phyloP scores from a whole-genome alignment of 2,888 invertebrate genomes.

The Coelinius sp. region DNA sequence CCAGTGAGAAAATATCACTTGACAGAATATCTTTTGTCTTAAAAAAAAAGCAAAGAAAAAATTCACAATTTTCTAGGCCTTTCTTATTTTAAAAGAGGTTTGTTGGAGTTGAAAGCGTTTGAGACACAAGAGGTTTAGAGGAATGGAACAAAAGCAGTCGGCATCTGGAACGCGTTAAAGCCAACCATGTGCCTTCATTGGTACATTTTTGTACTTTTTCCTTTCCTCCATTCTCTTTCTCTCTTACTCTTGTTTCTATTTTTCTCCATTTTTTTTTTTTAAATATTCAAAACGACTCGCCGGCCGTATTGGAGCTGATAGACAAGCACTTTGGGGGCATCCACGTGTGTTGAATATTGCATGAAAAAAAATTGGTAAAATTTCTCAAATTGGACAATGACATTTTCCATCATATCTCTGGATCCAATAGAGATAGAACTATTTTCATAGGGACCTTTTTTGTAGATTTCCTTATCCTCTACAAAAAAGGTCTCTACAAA shows the following conservation, averaged over 20 bases:
- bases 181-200: constrained; percentile 28
- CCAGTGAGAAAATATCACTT: neutral
- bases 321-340: constrained; percentile 9
- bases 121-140: constrained; percentile 12
- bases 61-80: neutral
- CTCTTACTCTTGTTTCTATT: constrained; percentile 28
- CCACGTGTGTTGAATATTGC: constrained; percentile 28
- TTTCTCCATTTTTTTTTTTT: constrained; percentile 40
- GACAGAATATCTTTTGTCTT: constrained; percentile 16
- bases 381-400: no score
- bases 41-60: neutral
- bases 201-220: constrained; percentile 38
- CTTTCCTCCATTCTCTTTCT: constrained; percentile 21
- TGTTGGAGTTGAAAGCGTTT: neutral
- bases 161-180: constrained; percentile 69
- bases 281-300: constrained; percentile 21
- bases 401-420: neutral
- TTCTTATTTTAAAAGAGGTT: neutral
- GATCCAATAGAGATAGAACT: no score
- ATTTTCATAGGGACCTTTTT: no score
- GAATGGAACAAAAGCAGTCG: constrained; percentile 61
- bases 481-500: no score
- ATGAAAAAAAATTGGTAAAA: no score
- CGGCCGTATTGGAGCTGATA: neutral
- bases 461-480: no score